phyloP scores from a whole-genome alignment of 37 sponge, comb jelly and placozoan genomes.

The Mnemiopsis leidyi region DNA sequence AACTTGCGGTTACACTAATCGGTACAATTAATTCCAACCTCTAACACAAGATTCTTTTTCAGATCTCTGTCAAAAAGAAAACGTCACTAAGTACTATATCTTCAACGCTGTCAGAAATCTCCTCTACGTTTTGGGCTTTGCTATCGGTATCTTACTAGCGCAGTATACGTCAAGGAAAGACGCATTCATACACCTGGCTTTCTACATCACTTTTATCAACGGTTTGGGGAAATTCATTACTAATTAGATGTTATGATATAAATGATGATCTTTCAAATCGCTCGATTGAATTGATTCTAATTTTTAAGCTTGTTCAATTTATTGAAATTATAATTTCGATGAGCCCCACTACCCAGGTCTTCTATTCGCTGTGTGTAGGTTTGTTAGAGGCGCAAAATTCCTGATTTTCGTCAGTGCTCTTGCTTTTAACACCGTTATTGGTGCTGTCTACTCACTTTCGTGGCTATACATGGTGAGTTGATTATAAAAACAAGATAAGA shows the following conservation, averaged over 20 bases:
- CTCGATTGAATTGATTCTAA: too few species aligned
- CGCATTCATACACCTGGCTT: conserved; percentile 53
- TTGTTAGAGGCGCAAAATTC: not conserved
- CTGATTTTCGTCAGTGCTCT: not conserved
- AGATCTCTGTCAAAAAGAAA: not conserved
- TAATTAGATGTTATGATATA: too few species aligned
- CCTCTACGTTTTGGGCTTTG: conserved; percentile 45
- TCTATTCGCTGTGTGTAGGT: conserved; percentile 29
- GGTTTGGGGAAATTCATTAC: too few species aligned
- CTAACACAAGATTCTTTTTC: too few species aligned
- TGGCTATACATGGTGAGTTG: conserved; percentile 51
- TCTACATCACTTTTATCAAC: conserved; percentile 65
- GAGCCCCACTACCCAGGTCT: not conserved
- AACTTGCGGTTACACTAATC: too few species aligned
- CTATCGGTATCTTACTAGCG: conserved; percentile 16
- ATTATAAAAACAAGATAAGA: too few species aligned
- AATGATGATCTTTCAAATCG: too few species aligned
- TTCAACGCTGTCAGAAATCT: conserved; percentile 25
- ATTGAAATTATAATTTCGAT: too few species aligned
- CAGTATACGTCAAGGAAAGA: conserved; percentile 55
- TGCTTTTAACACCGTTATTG: conserved; percentile 42
- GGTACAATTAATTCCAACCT: too few species aligned
- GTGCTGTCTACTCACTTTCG: conserved; percentile 45
- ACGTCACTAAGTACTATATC: not conserved
- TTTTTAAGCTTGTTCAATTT: not conserved